A percentile compares a stretch with the other conserved stretches of the same genome.
Evolutionary conservation across 2,888 invertebrate species (phyloP).

Genomic region (Synergus japonicus): DNA sequence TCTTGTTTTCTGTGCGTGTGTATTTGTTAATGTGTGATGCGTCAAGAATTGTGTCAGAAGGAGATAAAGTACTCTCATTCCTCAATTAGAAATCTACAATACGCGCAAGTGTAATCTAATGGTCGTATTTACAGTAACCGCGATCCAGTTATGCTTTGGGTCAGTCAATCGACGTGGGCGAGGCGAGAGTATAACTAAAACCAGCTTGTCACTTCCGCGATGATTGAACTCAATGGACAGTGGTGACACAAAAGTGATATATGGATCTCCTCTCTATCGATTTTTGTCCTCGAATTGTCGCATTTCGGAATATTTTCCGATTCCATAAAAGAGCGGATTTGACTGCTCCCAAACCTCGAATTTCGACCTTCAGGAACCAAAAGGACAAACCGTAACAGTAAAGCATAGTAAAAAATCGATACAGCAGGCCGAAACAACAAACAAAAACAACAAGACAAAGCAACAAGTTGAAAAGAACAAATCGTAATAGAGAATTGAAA

Average conservation of each 20-base stretch:
- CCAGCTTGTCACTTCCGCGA: constrained; percentile 60
- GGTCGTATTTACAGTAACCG: not conserved
- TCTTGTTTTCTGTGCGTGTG: too few species aligned
- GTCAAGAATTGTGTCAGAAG: too few species aligned
- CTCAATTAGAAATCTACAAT: not conserved
- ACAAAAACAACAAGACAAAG: too few species aligned
- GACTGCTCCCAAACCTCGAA: not conserved
- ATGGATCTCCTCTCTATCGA: constrained; percentile 1
- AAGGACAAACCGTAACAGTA: too few species aligned
- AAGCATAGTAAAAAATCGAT: too few species aligned
- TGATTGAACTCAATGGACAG: constrained; percentile 65
- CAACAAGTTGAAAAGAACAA: too few species aligned
- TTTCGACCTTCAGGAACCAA: too few species aligned
- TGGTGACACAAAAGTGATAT: constrained; percentile 29
- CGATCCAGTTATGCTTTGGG: constrained; percentile 5
- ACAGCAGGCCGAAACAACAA: too few species aligned
- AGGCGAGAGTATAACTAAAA: constrained; percentile 56
- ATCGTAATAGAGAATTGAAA: too few species aligned
- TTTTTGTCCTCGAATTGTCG: not conserved
- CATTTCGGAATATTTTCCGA: not conserved
- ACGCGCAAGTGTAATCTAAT: not conserved
- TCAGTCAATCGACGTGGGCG: constrained; percentile 48
- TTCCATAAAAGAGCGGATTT: not conserved
- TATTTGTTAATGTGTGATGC: too few species aligned
- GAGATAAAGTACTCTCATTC: not conserved